A percentile compares a stretch with the other conserved stretches of the same genome.
These are phyloP conservation scores for Macrotus californicus DNA, from an alignment of 2,113 vertebrate genomes.

Conservation along the genomic window DNA sequence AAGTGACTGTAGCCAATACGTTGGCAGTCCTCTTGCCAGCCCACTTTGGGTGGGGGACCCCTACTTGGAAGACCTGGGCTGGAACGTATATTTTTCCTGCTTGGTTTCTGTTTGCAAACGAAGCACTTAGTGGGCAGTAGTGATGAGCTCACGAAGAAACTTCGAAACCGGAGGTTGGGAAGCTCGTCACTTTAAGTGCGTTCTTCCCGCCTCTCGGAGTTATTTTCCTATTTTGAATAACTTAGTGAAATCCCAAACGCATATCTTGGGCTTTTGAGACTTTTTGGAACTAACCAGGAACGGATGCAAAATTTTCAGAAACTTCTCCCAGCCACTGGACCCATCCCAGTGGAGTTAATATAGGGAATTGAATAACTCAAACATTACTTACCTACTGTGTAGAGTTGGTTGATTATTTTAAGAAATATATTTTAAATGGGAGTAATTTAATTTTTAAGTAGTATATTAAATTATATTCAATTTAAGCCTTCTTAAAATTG, in stretches of 20 bases:
- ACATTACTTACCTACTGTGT: neutral
- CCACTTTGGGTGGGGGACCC: neutral
- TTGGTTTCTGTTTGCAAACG: constrained; percentile 66
- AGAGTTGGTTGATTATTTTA: constrained; percentile 39
- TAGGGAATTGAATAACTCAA: constrained; percentile 21
- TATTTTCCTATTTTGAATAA: constrained; percentile 49
- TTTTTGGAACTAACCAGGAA: constrained; percentile 54
- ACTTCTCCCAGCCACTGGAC: neutral
- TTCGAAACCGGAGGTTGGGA: constrained; percentile 69
- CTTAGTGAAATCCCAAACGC: constrained; percentile 49
- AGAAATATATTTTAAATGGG: neutral
- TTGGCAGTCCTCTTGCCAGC: neutral
- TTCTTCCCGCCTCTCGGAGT: constrained; percentile 64
- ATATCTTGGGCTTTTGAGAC: constrained; percentile 18
- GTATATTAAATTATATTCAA: neutral
- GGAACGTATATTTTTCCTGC: constrained; percentile 35
- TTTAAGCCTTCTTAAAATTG: constrained; percentile 31
- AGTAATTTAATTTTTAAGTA: constrained; percentile 13
- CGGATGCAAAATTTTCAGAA: constrained; percentile 53
- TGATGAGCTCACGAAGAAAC: constrained; percentile 75
- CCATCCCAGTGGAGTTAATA: constrained; percentile 40
- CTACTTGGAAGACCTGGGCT: neutral
- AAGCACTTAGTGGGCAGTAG: constrained; percentile 71
- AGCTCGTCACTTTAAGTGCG: constrained; percentile 74
- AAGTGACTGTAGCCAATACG: neutral